Percentiles rank a stretch among this genome's conserved stretches.
Conservation (phyloP, 2,888 invertebrate genomes). For the Diploptera punctata region DNA sequence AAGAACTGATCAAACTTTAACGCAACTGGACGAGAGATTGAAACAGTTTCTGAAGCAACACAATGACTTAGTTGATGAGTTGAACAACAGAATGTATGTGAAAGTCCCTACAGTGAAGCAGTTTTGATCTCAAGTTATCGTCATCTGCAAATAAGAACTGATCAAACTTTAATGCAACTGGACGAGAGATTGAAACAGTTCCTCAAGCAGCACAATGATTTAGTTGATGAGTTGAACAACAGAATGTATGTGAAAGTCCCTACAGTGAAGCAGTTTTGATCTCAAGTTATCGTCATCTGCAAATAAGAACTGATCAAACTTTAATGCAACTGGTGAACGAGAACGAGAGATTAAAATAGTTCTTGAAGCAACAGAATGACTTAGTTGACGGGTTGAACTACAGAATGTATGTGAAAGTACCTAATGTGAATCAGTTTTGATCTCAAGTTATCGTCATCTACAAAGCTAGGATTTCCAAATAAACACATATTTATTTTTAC, state of each 20-base stretch:
- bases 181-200: neutral
- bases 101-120: neutral
- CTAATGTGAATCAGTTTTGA: too few species aligned
- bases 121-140: too few species aligned
- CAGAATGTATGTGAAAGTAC: neutral
- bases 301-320: neutral
- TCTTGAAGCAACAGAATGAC: neutral
- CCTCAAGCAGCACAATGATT: neutral
- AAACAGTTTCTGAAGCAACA: neutral
- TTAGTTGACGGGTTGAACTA: neutral
- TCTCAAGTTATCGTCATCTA: too few species aligned
- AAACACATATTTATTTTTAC: too few species aligned
- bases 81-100: neutral
- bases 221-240: neutral
- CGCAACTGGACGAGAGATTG: neutral
- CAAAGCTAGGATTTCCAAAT: too few species aligned
- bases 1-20: neutral
- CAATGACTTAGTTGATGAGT: neutral
- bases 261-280: too few species aligned
- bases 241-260: neutral
- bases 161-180: neutral
- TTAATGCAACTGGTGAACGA: neutral
- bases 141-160: neutral
- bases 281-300: too few species aligned
- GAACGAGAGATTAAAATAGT: neutral